A percentile compares a stretch with the other conserved stretches of the same genome.
Evolutionary conservation across 2,113 vertebrate species (phyloP).

Genomic region (Lophotis ruficrista): DNA sequence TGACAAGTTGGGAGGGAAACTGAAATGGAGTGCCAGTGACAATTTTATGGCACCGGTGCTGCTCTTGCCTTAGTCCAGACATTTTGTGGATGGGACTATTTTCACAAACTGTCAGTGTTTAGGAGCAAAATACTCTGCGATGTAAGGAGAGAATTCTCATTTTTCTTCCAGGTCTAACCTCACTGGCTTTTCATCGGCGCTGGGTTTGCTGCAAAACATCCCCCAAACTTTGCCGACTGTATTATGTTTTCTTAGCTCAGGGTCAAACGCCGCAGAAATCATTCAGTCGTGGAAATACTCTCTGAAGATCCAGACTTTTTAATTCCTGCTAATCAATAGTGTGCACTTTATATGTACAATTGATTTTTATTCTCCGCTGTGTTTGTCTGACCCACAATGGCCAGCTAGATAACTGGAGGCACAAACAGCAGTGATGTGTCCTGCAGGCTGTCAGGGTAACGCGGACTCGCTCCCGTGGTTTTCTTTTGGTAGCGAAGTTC

Average conservation of each 20-base stretch:
- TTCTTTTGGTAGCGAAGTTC: not conserved
- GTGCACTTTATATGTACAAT: constrained; percentile 6
- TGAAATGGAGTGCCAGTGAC: not conserved
- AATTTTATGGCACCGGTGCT: not conserved
- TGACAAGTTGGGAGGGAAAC: not conserved
- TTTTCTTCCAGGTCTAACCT: not conserved
- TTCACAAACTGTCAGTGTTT: not conserved
- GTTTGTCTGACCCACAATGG: not conserved
- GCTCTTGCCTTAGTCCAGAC: not conserved
- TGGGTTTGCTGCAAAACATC: not conserved
- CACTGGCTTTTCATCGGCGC: not conserved
- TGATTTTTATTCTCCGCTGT: constrained; percentile 44
- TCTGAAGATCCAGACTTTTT: constrained; percentile 52
- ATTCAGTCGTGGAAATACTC: not conserved
- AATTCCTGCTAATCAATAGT: constrained; percentile 19
- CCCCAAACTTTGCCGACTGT: not conserved
- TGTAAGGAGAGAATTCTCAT: not conserved
- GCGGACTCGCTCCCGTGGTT: not conserved
- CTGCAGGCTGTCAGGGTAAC: not conserved
- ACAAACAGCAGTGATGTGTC: not conserved
- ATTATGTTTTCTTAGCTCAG: not conserved
- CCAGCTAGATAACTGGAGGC: not conserved
- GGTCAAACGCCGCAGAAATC: not conserved
- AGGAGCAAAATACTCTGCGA: not conserved
- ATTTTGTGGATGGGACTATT: not conserved